Evolutionary conservation across 1,140 invertebrate species (phyloP), one percentile per base, ranked within the genome.

Genomic region (Lepidostoma basale): DNA sequence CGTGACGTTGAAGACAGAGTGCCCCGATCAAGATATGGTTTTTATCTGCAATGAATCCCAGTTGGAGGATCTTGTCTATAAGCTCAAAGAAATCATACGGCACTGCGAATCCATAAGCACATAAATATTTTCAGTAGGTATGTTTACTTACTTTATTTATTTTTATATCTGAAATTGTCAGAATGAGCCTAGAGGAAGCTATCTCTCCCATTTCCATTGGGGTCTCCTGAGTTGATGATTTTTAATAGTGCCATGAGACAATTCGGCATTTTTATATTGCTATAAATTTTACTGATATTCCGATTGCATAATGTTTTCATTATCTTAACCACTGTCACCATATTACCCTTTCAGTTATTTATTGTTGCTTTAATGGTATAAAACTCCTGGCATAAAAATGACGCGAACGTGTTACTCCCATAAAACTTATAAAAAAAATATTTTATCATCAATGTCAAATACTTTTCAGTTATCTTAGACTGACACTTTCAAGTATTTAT

Each of bases 41-140:
- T 89, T 89, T 74, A 83, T 81, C 2, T 89, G 88, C 74, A 85
- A 83, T 16, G 80, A 82, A 18, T 85, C 87, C 62, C 85, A 89
- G 73, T 74, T 90, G 39, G 88, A 89, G 78, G 88, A 90, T 77
- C 77, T 90, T 60, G 83, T 89, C 40, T 84, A 86, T 64, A 89
- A 89, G 76, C 76, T 90, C 9, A 88, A 88, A 77, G 87, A 89
- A 75, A 80, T 86, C 23, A 79, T 85, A 36, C 77, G 84, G 74
- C 87, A 89, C 76, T 83, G 86, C 73, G 86, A 89, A 73, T 87
- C 83, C 74, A 73, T 86, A 14, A 30, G 49, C 23, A 42, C 63
- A 16, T 66, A 66, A 66, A 49, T 49, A 6, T 49, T 3, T 23
- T 49, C 12, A 2, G 22, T 49, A 3, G 1, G 23, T 49, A 25